phyloP scores from a whole-genome alignment of 2,797 vertebrate species.

The Arremon aurantiirostris region DNA sequence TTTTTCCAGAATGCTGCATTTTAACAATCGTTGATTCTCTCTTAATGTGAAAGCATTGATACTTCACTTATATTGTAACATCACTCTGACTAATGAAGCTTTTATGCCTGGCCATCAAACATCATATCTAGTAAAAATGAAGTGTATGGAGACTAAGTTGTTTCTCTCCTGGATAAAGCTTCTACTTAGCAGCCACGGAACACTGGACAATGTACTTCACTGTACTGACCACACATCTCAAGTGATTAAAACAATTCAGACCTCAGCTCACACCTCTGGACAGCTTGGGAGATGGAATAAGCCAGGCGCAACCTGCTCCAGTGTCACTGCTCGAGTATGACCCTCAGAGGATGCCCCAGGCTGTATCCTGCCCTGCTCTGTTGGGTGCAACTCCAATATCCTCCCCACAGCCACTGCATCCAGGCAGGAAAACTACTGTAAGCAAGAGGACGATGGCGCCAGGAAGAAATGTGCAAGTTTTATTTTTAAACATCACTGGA shows the following conservation, averaged over 20 bases:
- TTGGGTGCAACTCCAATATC: background rate
- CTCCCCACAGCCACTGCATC: background rate
- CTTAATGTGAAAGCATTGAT: background rate
- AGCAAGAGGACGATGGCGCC: background rate
- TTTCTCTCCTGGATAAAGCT: background rate
- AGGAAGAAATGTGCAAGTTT: constrained; percentile 40
- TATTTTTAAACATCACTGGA: constrained; percentile 56
- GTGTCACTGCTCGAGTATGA: background rate
- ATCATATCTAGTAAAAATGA: background rate
- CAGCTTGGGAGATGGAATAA: background rate
- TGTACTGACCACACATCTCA: background rate
- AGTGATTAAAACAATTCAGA: background rate
- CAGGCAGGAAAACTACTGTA: background rate
- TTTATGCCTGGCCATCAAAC: background rate
- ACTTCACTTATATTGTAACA: background rate
- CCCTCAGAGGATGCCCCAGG: background rate
- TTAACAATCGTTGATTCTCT: constrained; percentile 4
- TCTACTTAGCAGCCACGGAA: background rate
- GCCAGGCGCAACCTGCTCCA: background rate
- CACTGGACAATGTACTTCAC: background rate
- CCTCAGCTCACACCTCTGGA: background rate
- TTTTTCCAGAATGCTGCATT: constrained; percentile 13
- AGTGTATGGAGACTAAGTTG: background rate
- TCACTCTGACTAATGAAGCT: background rate
- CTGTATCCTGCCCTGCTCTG: background rate